phyloP scores from a whole-genome alignment of 2,888 invertebrate genomes.

The Dynastes tityus region DNA sequence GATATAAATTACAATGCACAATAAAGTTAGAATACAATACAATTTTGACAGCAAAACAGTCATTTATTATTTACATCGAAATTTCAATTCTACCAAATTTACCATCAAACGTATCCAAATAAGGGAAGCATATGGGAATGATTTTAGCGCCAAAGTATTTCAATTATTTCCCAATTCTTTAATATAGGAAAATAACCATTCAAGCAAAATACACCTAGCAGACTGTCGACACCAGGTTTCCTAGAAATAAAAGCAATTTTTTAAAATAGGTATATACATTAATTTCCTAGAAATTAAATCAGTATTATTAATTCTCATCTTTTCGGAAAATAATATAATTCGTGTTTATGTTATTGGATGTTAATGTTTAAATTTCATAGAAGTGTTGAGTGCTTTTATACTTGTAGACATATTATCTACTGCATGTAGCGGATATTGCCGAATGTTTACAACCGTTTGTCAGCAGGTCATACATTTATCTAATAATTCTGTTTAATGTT shows the following conservation, averaged over 20 bases:
- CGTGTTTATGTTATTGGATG: neutral
- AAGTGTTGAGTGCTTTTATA: neutral
- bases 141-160: too few relatives aligned
- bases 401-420: neutral
- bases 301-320: neutral
- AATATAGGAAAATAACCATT: neutral
- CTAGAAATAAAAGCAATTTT: neutral
- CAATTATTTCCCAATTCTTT: neutral
- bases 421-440: neutral
- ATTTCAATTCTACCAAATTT: too few relatives aligned
- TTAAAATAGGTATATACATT: neutral
- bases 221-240: too few relatives aligned
- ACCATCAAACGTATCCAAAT: too few relatives aligned
- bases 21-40: too few relatives aligned
- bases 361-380: neutral
- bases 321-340: neutral
- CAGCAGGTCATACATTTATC: neutral
- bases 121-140: too few relatives aligned
- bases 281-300: neutral
- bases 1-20: too few relatives aligned
- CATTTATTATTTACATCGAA: too few relatives aligned
- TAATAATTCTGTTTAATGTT: constrained; percentile 7
- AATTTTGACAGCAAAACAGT: too few relatives aligned
- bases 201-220: neutral
- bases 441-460: neutral